Percentiles rank a stretch among this genome's conserved stretches.
phyloP scores from a whole-genome alignment of 2,113 vertebrate species.

The Alexandromys fortis region DNA sequence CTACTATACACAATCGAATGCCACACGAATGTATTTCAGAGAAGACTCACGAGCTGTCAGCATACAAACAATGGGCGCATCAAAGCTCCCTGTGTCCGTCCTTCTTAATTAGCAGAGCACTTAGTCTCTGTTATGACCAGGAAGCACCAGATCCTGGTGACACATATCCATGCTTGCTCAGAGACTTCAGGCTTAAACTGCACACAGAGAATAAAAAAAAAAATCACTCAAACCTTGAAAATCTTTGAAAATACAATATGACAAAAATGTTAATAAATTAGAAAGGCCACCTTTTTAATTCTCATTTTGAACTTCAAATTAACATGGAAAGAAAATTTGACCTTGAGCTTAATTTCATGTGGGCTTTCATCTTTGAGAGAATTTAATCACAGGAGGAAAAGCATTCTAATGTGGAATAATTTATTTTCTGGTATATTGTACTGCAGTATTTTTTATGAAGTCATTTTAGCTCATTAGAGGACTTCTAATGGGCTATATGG shows the following conservation, averaged over 20 bases:
- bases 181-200: neutral
- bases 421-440: neutral
- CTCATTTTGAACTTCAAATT: conserved; percentile 7
- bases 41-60: neutral
- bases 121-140: neutral
- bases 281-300: neutral
- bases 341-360: neutral
- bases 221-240: neutral
- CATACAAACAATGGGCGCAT: neutral
- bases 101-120: neutral
- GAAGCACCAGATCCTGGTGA: neutral
- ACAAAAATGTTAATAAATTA: neutral
- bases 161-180: neutral
- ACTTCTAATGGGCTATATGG: neutral
- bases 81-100: too few relatives aligned
- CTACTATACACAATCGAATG: neutral
- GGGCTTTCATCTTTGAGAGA: neutral
- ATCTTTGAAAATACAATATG: neutral
- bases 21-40: neutral
- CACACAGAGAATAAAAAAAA: neutral
- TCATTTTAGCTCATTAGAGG: neutral
- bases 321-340: neutral
- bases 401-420: neutral
- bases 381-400: neutral
- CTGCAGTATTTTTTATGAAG: neutral